These are phyloP conservation scores for Triplophysa rosa DNA, from an alignment of 2,113 vertebrate genomes.

Conservation along the genomic window DNA sequence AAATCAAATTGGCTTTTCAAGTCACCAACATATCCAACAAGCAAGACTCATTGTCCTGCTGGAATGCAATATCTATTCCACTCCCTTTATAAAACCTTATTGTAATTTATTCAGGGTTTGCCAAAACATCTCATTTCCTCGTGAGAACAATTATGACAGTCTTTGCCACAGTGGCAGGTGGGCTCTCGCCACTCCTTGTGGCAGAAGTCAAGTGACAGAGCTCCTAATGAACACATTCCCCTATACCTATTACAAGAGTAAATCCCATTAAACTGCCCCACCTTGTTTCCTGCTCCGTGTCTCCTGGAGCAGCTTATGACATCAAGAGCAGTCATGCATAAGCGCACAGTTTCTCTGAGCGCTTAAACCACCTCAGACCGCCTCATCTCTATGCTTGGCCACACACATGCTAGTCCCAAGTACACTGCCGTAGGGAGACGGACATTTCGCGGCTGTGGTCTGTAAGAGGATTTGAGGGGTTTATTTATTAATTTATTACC, in stretches of 20 bases:
- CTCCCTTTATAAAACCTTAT: neutral
- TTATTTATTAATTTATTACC: conserved; percentile 39
- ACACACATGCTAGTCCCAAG: conserved; percentile 32
- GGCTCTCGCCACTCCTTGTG: neutral
- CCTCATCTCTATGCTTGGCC: conserved; percentile 49
- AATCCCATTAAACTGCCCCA: conserved; percentile 26
- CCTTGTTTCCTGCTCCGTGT: conserved; percentile 3
- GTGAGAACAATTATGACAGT: neutral
- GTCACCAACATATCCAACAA: too few relatives aligned
- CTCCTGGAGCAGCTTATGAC: neutral
- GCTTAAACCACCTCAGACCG: conserved; percentile 26
- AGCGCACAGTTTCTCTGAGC: conserved; percentile 5
- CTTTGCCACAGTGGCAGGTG: neutral
- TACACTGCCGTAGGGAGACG: conserved; percentile 54
- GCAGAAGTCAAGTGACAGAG: neutral
- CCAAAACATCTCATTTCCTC: neutral
- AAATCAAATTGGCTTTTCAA: too few relatives aligned
- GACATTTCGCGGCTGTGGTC: conserved; percentile 52
- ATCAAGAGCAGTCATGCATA: conserved; percentile 14
- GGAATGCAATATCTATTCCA: neutral
- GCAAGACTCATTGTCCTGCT: neutral
- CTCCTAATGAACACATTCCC: neutral
- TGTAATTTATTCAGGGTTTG: neutral
- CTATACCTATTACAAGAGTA: neutral
- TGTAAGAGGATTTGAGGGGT: conserved; percentile 59